Conservation (phyloP, 2,797 vertebrate genomes). For the Acanthis flammea region DNA sequence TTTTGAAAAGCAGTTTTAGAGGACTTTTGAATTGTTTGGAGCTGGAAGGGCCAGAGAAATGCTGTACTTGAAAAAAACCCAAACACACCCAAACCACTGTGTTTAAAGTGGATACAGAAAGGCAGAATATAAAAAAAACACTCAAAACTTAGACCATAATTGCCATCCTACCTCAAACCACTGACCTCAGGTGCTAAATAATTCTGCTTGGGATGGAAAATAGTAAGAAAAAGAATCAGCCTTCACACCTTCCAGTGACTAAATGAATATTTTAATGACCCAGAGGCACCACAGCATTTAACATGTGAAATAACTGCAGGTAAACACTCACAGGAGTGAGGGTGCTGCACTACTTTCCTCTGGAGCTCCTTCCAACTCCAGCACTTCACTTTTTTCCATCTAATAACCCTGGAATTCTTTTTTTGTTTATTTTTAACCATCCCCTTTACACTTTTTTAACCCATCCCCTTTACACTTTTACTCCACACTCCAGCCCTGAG, state of each 20-base stretch:
- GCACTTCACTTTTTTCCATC: not conserved
- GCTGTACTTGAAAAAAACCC: not conserved
- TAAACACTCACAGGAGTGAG: not conserved
- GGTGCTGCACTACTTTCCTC: not conserved
- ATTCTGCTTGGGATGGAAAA: not conserved
- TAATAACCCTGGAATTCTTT: not conserved
- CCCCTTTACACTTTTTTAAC: not conserved
- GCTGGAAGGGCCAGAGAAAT: not conserved
- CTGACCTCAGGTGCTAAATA: not conserved
- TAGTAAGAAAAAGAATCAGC: not conserved
- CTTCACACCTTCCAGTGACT: not conserved
- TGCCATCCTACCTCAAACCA: not conserved
- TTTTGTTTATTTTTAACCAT: rapidly evolving
- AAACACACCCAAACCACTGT: not conserved
- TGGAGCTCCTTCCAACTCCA: not conserved
- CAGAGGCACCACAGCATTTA: not conserved
- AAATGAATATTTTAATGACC: not conserved
- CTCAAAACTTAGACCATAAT: not conserved
- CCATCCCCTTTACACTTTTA: not conserved
- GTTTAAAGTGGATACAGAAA: not conserved
- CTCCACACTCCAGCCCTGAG: not conserved
- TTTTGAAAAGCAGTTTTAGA: not conserved
- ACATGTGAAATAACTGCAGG: not conserved
- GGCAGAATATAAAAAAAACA: not conserved
- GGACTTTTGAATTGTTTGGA: not conserved